Conservation (phyloP, 2,113 vertebrate species). For the Periophthalmus modestus region DNA sequence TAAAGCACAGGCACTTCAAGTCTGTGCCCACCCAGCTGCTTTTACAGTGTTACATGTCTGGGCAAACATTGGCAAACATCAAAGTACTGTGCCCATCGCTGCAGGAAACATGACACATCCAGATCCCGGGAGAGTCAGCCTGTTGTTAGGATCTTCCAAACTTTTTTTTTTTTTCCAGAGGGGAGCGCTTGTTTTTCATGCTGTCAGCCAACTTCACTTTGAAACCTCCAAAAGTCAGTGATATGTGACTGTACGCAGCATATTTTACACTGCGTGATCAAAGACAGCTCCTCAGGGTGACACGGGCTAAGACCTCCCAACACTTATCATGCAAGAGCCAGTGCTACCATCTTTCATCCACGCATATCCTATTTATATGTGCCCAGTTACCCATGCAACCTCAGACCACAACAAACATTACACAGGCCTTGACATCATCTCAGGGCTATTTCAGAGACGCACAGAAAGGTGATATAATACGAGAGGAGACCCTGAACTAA, state of each 20-base stretch:
- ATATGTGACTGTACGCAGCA: conserved; percentile 57
- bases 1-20: conserved; percentile 15
- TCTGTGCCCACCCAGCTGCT: background rate
- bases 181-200: conserved; percentile 47
- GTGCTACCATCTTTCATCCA: conserved; percentile 54
- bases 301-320: conserved; percentile 34
- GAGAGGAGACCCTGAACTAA: conserved; percentile 46
- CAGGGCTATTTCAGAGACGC: conserved; percentile 62
- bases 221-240: conserved; percentile 69
- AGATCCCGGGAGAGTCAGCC: conserved; percentile 22
- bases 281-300: conserved; percentile 56
- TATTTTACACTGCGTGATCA: conserved; percentile 64
- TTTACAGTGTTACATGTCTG: background rate
- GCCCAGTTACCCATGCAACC: conserved; percentile 66
- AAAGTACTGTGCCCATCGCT: conserved; percentile 30
- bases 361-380: conserved; percentile 73
- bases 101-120: conserved; percentile 24
- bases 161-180: conserved; percentile 22
- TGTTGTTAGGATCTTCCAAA: conserved; percentile 39
- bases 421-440: conserved; percentile 62
- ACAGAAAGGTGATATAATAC: conserved; percentile 36
- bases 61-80: conserved; percentile 35
- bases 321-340: conserved; percentile 42
- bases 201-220: conserved; percentile 39
- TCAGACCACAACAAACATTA: conserved; percentile 69